phyloP scores from a whole-genome alignment of 2,113 vertebrate genomes.

The Brachirus orientalis region DNA sequence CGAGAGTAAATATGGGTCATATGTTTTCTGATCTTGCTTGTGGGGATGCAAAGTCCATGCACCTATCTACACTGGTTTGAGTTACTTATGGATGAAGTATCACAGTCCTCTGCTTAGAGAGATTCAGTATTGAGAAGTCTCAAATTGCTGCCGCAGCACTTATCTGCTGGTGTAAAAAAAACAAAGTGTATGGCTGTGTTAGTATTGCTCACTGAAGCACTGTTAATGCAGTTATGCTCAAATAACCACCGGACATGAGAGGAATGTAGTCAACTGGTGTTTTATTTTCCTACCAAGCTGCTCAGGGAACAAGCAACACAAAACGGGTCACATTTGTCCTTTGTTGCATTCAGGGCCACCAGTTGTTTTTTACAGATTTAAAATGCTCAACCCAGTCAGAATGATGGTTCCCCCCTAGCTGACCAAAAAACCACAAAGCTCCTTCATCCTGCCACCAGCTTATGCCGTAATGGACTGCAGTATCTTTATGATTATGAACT shows the following conservation, averaged over 20 bases:
- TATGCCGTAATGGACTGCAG: constrained; percentile 37
- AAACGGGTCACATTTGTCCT: constrained; percentile 65
- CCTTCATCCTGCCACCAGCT: constrained; percentile 48
- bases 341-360: constrained; percentile 55
- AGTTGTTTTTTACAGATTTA: constrained; percentile 70
- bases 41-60: constrained; percentile 21
- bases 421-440: constrained; percentile 37
- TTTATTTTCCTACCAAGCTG: constrained; percentile 28
- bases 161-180: neutral
- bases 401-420: constrained; percentile 9
- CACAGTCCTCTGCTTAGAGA: neutral
- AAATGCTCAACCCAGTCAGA: constrained; percentile 32
- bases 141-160: neutral
- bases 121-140: neutral
- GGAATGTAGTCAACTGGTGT: constrained; percentile 60
- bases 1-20: constrained; percentile 49
- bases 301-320: constrained; percentile 50
- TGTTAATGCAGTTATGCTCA: constrained; percentile 57
- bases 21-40: constrained; percentile 35
- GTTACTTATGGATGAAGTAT: neutral
- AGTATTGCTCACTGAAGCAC: constrained; percentile 50
- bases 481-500: constrained; percentile 49
- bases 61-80: neutral
- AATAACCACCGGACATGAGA: constrained; percentile 59
- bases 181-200: constrained; percentile 21